Evolutionary conservation across 2,113 vertebrate species (phyloP), one percentile per base, ranked within the genome.

Genomic region (Oreochromis tanganicae): DNA sequence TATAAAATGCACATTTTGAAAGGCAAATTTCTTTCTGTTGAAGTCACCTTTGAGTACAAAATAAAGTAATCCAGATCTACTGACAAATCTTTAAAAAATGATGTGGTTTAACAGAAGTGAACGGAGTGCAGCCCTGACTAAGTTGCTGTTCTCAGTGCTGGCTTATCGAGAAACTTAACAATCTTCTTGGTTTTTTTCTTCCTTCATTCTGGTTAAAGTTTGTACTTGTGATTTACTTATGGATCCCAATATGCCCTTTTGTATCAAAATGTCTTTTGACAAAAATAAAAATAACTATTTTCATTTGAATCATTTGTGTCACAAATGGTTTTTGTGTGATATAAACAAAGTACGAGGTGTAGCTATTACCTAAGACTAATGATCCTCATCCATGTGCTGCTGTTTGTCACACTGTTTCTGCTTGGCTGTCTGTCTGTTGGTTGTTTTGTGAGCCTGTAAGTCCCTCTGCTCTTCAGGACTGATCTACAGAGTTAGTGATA

Each of bases 201-300:
- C 34, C 81, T 68, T 81, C 71, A 32, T 78, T 78, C 71, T 78
- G 46, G 27, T 50, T 50, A 80, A 84, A 86, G 29, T 92, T 93
- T 89, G 17, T 91, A 92, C 82, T 89, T 91, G 34, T 89, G 29
- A 92, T 88, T 79, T 85, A 66, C 80, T 71, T 85, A 52, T 88
- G 59, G 82, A 52, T 27, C 63, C 43, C 17, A 59, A 50, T 87
- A 61, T 84, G 43, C 54, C 36, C 83, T 91, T 95, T 95, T 95
- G 88, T 94, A 94, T 92, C 48, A 71, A 79, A 48, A 57, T 90
- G 85, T 85, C 75, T 88, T 54, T 89, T 81, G 87, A 93, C 80
- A 89, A 63, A 89, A 94, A 94, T 91, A 84, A 94, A 94, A 82
- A 55, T 29, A 86, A 85, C 61, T 91, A 92, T 91, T 93, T 93